Evolutionary conservation across 1,140 invertebrate genomes (phyloP), one percentile per base, ranked within the genome.

Genomic region (Conopomorpha cramerella): DNA sequence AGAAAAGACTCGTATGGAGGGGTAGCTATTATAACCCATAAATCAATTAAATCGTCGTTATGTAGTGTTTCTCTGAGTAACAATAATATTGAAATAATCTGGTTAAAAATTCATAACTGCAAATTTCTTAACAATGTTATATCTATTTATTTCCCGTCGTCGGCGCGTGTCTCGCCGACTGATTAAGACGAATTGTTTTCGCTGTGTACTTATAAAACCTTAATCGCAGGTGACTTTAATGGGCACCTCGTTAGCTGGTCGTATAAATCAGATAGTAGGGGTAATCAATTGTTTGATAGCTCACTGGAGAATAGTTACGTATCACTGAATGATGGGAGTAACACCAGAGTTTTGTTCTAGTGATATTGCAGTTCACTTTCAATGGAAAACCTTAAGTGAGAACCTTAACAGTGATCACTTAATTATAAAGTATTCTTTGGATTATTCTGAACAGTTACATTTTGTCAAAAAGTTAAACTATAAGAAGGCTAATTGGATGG

Each of bases 171-270:
- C 2, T 12, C 14, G 4, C 12, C 13, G n/a, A 15, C 7, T 6
- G 34, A 36, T 17, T 36, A 26, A 26, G 25, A 28, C 6, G 6
- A 29, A 13, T 11, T 36, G 13, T 36, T 36, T 17, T 28, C 34
- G 2, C 8, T 16, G 8, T 4, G 8, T 16, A 3, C 10, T 6
- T n/a, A 8, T 1, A 36, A 29, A 3, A 16, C 36, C 14, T 14
- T 32, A 8, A 17, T 32, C 4, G 30, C 30, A 14, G 30, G 30
- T 10, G 30, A 32, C 13, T 32, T 32, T 16, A 32, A 32, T 32
- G 30, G 3, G 8, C 30, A 32, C 15, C 30, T 14, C 13, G 6
- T 15, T 10, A 17, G 7, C 16, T 32, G 30, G 30, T 32, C 30
- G 7, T 32, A 32, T 17, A 32, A 32, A 17, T 14, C 13, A 14